These are phyloP conservation scores for Toxostoma redivivum DNA, from an alignment of 2,113 vertebrate genomes.

Conservation along the genomic window DNA sequence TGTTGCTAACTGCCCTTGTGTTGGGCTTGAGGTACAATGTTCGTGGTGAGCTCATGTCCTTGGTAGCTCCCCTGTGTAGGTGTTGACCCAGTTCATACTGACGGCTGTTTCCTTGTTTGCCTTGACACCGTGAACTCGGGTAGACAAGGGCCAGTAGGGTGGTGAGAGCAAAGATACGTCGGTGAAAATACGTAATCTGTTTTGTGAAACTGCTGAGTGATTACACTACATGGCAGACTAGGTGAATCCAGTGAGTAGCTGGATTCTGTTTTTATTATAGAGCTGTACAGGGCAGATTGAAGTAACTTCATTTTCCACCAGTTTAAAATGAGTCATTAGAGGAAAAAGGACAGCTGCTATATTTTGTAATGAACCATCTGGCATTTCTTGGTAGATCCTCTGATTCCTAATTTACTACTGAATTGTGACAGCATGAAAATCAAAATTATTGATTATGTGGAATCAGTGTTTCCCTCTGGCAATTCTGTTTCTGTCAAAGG, in stretches of 20 bases:
- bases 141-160: not conserved
- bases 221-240: not conserved
- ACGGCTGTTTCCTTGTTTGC: not conserved
- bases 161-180: not conserved
- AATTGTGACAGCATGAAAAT: slow-evolving; percentile 53
- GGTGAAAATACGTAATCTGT: not conserved
- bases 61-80: not conserved
- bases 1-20: not conserved
- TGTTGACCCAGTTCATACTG: not conserved
- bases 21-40: not conserved
- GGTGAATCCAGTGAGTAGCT: not conserved
- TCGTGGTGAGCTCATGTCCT: rapidly evolving
- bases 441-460: slow-evolving; percentile 37
- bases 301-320: slow-evolving; percentile 28
- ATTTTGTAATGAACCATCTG: slow-evolving; percentile 59
- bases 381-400: slow-evolving; percentile 35
- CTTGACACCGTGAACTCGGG: not conserved
- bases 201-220: not conserved
- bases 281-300: not conserved
- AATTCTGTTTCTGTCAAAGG: not conserved
- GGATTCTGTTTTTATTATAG: not conserved
- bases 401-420: slow-evolving; percentile 54
- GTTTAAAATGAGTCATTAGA: not conserved
- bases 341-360: slow-evolving; percentile 50
- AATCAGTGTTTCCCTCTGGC: slow-evolving; percentile 36